Base-by-base conservation (phyloP, 2,113 vertebrate species). In the Microtus pennsylvanicus region DNA sequence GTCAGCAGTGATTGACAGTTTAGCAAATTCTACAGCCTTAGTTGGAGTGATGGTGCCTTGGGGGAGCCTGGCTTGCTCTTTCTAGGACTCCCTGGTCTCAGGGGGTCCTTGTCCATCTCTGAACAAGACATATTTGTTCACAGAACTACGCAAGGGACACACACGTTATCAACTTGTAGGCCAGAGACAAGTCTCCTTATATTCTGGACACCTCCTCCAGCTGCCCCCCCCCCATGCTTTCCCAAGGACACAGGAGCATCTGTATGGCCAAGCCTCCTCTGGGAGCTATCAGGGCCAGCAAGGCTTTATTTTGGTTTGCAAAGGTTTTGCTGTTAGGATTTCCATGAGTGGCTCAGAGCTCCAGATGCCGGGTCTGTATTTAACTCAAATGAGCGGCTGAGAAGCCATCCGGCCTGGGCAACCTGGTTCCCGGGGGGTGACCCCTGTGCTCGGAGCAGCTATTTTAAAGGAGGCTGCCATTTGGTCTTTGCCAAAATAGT, bases 401-500 rank as follows among this genome's bases (percentile, higher is more conserved):
- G 16, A 28, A 77, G 55, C 11, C 63, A 89, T 55, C 16, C 21
- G 61, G 92, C 86, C 78, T 3, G 3, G 33, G 80, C 45, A 94
- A 90, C 97, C 95, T 77, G 93, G 93, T 87, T 61, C 96, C 81
- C 85, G 11, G 21, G 52, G 69, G 80, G 38, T 42, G 96, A 95
- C 96, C 96, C 42, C 87, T 5, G 52, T 77, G 83, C 93, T 38
- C 7, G 11, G 63, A 47, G 91, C 61, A 8, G 96, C 97, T 97
- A 93, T 97, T 98, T 97, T 97, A 91, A 86, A 97, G 97, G 55
- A 94, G 78, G 58, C 96, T 93, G 93, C 97, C 97, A 97, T 95
- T 93, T 97, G 97, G 97, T 97, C 97, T 96, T 97, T 10, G 96
- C 96, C 93, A 93, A 95, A 97, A 96, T 94, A 97, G 97, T 96